phyloP scores from a whole-genome alignment of 2,113 vertebrate species.

The Puntigrus tetrazona region DNA sequence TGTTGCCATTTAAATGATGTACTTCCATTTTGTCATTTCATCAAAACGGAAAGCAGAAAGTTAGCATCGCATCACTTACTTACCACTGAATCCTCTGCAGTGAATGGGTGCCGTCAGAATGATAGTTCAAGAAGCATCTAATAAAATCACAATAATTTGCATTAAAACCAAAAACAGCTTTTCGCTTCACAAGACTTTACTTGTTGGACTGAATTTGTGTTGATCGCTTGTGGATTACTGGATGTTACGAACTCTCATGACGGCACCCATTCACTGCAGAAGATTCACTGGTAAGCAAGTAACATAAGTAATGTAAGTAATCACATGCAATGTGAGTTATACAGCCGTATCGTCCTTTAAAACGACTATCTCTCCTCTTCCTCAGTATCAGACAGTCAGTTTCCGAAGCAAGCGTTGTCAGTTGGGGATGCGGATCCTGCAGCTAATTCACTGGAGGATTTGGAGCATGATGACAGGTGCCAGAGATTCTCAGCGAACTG shows the following conservation, averaged over 20 bases:
- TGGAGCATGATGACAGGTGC: constrained; percentile 83
- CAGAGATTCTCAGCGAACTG: constrained; percentile 79
- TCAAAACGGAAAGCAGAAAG: too few relatives aligned
- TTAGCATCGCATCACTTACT: not conserved
- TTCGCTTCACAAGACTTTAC: not conserved
- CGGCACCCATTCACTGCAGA: not conserved
- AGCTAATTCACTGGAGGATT: constrained; percentile 68
- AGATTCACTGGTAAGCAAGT: not conserved
- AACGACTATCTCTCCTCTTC: not conserved
- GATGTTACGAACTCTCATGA: not conserved
- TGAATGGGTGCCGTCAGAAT: not conserved
- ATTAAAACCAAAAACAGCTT: not conserved
- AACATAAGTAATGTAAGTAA: not conserved
- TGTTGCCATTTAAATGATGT: not conserved
- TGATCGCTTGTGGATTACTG: too few relatives aligned
- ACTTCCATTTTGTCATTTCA: not conserved
- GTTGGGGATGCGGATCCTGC: constrained; percentile 73
- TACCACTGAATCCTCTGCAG: not conserved
- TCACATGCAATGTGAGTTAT: not conserved
- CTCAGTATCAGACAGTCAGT: constrained; percentile 80
- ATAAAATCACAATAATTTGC: not conserved
- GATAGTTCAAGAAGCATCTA: not conserved
- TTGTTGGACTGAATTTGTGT: not conserved
- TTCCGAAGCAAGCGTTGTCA: constrained; percentile 81
- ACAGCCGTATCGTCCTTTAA: not conserved